Base-by-base conservation (phyloP, 2,888 invertebrate species). In the Amiota mariae region DNA sequence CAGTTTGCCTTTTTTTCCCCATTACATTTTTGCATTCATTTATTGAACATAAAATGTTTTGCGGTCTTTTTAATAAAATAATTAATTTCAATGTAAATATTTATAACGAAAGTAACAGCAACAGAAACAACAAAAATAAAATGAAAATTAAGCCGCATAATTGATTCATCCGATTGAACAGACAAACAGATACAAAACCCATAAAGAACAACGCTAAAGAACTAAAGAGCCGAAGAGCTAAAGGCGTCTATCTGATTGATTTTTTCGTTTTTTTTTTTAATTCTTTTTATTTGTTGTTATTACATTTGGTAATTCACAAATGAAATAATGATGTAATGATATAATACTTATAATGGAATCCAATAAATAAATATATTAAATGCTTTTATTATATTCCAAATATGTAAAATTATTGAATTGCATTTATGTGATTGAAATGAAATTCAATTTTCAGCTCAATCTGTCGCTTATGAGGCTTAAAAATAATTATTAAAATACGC, bases 21-120 rank as follows among this genome's bases (percentile, higher is more conserved):
- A n/a, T n/a, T n/a, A n/a, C n/a, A n/a, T 46, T 36, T 36, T 63
- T 46, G 63, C 67, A 68, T 68, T 36, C 24, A 68, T 68, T 36
- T 63, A 63, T 80, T 77, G 80, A 77, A 75, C 82, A 84, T 82
- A 79, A 83, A 83, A 83, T 84, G 83, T 83, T 80, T 82, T 82
- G 84, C 84, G 82, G 83, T 85, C 83, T 80, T 85, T 85, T 85
- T 85, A 85, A 85, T 85, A 77, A 85, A 85, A 85, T 85, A 85
- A 85, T 85, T 85, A 85, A 85, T 85, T 85, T 82, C 85, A 81
- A 80, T 79, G 81, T 78, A 85, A 85, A 85, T 85, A 85, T 85
- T 85, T 85, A 85, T 85, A 80, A 75, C 80, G 36, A 36, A 36
- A 36, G 36, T 6, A 36, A 36, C 36, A 36, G 36, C 36, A 36